Base-by-base conservation (phyloP, 2,113 vertebrate genomes). In the Odontophorus gujanensis region DNA sequence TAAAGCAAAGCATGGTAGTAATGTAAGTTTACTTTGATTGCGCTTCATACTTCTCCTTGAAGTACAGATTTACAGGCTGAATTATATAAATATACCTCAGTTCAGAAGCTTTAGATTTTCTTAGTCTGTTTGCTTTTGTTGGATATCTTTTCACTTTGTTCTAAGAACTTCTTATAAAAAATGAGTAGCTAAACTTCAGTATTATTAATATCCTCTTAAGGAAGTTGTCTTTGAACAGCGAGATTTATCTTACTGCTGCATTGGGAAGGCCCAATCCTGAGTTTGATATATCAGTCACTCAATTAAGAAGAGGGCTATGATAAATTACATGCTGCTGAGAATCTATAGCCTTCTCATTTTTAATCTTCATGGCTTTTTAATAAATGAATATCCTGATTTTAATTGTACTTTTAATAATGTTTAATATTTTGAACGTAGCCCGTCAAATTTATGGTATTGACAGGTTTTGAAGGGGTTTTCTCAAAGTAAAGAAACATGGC, bases 351-450 rank as follows among this genome's bases (percentile, higher is more conserved):
- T 89, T 79, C 65, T 91, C 17, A 1, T 51, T 90, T 96, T 92
- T 79, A 94, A 89, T 59, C 40, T 94, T 85, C 62, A 66, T 62
- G n/a, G 34, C 45, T 79, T 96, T 96, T 84, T 82, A 93, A 77
- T 63, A 83, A 71, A 69, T 10, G 3, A 45, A 88, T 57, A 6
- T 34, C 66, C 76, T 20, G 30, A 79, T 96, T 95, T 96, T 94
- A 92, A 93, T 36, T 58, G 42, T 48, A 92, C 71, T 93, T 95
- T 83, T 36, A 47, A 47, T 92, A 95, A 71, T 45, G 19, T 65
- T 93, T 89, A 5, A 0, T 88, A 86, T 88, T 92, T 92, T 91
- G 26, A 92, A 76, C 30, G 63, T 3, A 76, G 42, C 30, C 68
- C 84, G 61, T 81, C 65, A 85, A 50, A 43, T 48, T 42, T 36